Evolutionary conservation across 2,797 vertebrate genomes (phyloP), one percentile per base, ranked within the genome.

Genomic region (Galagoides demidoff): DNA sequence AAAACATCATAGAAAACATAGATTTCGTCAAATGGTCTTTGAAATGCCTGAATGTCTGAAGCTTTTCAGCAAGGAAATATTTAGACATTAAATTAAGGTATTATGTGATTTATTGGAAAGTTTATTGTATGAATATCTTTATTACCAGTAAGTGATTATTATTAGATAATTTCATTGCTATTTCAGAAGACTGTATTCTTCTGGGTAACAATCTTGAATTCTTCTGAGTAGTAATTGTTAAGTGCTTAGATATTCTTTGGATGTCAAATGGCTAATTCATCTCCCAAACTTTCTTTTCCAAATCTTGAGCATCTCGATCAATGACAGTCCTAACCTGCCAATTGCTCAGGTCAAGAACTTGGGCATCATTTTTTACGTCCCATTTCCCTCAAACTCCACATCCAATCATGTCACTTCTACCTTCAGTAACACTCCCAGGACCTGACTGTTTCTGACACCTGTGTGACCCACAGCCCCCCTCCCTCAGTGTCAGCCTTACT

Each of bases 121-220:
- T 31, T 83, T 84, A 64, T 66, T 93, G 2, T 23, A 82, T 90
- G 11, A 39, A 7, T 83, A 45, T 55, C 29, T 79, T 92, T 90
- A 73, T 73, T 85, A 74, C 63, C 55, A 92, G 39, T 39, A 74
- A 76, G 6, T 66, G n/a, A 78, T 85, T 52, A 22, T 78, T 81
- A 81, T 70, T 86, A 86, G 74, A 55, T 57, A 64, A 83, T 92
- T 78, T 85, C 79, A 59, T 17, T 76, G 64, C 39, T 91, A 45
- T 81, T 92, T 86, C 34, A 81, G 81, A 77, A 95, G 45, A 25
- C 66, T 78, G n/a, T 92, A 68, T 84, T 85, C 55, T 92, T 83
- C 63, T 55, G 43, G 27, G 12, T 66, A 88, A 57, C 37, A 49
- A 16, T 45, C 59, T 92, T 52, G 55, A 82, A 85, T 66, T 87